These are phyloP conservation scores for Donacobius atricapilla DNA, from an alignment of 2,113 vertebrate species.

Conservation along the genomic window DNA sequence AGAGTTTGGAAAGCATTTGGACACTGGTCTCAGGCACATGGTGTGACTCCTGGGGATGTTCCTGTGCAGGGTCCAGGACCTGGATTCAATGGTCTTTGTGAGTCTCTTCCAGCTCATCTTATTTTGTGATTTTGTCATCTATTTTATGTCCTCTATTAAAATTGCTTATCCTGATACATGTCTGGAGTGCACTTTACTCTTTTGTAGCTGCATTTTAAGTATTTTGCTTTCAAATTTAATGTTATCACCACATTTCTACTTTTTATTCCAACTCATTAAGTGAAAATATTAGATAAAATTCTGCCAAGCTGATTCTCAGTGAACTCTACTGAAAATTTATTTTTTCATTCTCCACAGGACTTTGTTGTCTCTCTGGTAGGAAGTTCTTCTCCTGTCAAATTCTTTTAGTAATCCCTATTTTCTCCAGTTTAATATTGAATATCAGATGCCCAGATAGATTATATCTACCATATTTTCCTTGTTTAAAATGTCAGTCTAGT, in stretches of 20 bases:
- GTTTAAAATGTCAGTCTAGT: slow-evolving; percentile 34
- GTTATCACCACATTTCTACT: background rate
- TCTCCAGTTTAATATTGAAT: background rate
- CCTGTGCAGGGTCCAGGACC: background rate
- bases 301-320: background rate
- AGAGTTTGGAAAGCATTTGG: background rate
- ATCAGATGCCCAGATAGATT: background rate
- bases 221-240: background rate
- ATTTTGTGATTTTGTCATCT: background rate
- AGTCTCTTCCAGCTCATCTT: background rate
- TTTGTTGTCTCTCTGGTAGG: background rate
- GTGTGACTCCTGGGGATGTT: background rate
- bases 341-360: background rate
- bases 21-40: rapidly evolving
- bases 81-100: background rate
- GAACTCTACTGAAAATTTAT: background rate
- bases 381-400: background rate
- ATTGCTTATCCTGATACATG: background rate
- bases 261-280: background rate
- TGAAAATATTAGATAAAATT: background rate
- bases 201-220: background rate
- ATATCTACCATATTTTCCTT: background rate
- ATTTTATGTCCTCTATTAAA: background rate
- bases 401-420: background rate
- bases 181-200: background rate